Conservation (phyloP, 2,888 invertebrate genomes). For the Pachliopta kotzebuea region DNA sequence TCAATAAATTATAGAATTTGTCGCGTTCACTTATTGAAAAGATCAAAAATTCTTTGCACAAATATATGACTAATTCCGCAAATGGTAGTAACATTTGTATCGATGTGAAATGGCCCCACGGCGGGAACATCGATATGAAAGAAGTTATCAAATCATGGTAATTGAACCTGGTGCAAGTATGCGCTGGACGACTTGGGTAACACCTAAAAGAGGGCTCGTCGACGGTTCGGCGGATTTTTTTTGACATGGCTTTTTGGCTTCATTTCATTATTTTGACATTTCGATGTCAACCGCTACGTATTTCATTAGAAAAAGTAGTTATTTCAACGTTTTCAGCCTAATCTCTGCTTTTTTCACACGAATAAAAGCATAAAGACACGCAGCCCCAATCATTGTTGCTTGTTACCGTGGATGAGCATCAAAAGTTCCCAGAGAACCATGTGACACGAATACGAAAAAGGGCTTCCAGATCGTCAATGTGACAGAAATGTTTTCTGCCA, state of each 20-base stretch:
- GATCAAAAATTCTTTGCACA: background rate
- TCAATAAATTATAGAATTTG: conserved; percentile 5
- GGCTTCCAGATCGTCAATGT: conserved; percentile 79
- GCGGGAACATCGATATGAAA: background rate
- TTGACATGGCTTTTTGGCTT: conserved; percentile 77
- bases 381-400: conserved; percentile 40
- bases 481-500: conserved; percentile 81
- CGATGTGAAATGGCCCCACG: background rate
- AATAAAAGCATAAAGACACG: conserved; percentile 45
- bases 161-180: background rate
- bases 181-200: conserved; percentile 25
- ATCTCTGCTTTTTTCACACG: conserved; percentile 52
- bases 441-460: conserved; percentile 81
- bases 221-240: conserved; percentile 76
- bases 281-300: conserved; percentile 80
- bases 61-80: background rate
- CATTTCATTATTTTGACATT: conserved; percentile 81
- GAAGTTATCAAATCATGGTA: background rate
- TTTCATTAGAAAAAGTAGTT: conserved; percentile 68
- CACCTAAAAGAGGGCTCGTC: conserved; percentile 31
- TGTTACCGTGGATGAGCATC: conserved; percentile 46
- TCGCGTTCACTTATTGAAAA: background rate
- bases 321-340: conserved; percentile 55
- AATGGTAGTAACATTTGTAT: background rate
- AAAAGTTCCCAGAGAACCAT: conserved; percentile 75